Evolutionary conservation across 2,113 vertebrate species (phyloP).

Genomic region (Callorhinus ursinus): DNA sequence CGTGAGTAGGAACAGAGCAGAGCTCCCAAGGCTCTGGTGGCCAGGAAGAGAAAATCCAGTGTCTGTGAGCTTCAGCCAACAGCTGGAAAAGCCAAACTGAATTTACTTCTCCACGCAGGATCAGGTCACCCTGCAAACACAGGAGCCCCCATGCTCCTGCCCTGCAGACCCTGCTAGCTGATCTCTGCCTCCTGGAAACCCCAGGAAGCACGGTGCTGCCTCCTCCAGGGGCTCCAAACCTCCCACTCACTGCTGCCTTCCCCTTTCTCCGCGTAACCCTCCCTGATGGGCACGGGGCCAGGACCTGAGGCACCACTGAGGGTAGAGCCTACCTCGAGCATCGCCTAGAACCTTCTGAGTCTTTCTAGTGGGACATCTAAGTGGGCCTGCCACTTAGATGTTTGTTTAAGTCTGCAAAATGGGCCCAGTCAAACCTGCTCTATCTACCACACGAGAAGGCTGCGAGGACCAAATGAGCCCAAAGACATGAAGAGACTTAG

Average conservation of each 20-base stretch:
- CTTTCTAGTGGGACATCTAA: background rate
- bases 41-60: background rate
- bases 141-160: accelerated
- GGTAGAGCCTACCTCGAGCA: background rate
- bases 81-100: background rate
- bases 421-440: background rate
- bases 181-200: accelerated
- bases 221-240: background rate
- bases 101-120: background rate
- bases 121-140: background rate
- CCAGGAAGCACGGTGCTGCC: no score
- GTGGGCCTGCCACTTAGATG: no score
- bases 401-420: background rate
- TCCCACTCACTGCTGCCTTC: accelerated
- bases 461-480: background rate
- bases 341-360: background rate
- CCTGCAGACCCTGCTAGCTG: background rate
- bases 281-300: background rate
- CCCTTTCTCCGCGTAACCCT: accelerated
- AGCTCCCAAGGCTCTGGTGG: background rate
- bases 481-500: background rate
- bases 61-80: background rate
- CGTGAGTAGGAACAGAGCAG: no score
- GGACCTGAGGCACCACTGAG: background rate
- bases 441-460: background rate